These are phyloP conservation scores for Arrhopalites spinosus DNA, from an alignment of 2,888 invertebrate genomes.

Conservation along the genomic window DNA sequence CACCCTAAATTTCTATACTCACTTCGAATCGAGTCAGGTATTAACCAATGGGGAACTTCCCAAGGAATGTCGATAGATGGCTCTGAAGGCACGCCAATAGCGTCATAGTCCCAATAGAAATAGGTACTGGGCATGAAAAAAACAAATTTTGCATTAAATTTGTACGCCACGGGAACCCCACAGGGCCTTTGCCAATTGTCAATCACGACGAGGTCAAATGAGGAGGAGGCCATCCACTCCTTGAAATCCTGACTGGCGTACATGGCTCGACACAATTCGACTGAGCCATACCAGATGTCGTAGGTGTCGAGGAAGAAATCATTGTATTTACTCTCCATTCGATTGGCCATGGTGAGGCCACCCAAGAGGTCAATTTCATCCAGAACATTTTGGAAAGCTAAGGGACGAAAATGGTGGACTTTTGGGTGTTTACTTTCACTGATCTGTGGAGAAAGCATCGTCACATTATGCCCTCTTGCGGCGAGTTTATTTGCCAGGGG, in stretches of 20 bases:
- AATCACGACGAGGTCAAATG: neutral
- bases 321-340: neutral
- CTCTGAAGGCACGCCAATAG: neutral
- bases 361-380: no score
- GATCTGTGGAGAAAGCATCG: neutral
- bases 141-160: neutral
- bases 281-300: neutral
- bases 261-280: neutral
- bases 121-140: neutral
- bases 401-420: neutral
- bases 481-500: conserved; percentile 5
- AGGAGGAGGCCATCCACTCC: neutral
- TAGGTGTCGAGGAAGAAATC: neutral
- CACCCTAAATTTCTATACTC: neutral
- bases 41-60: neutral
- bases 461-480: neutral
- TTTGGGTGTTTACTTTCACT: neutral
- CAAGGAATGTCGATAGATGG: neutral
- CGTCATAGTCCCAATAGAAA: neutral
- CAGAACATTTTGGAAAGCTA: neutral
- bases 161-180: neutral
- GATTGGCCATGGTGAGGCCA: neutral
- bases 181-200: neutral
- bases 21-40: neutral
- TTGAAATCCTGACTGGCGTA: neutral